phyloP scores from a whole-genome alignment of 2,113 vertebrate genomes.

The Casuarius casuarius region DNA sequence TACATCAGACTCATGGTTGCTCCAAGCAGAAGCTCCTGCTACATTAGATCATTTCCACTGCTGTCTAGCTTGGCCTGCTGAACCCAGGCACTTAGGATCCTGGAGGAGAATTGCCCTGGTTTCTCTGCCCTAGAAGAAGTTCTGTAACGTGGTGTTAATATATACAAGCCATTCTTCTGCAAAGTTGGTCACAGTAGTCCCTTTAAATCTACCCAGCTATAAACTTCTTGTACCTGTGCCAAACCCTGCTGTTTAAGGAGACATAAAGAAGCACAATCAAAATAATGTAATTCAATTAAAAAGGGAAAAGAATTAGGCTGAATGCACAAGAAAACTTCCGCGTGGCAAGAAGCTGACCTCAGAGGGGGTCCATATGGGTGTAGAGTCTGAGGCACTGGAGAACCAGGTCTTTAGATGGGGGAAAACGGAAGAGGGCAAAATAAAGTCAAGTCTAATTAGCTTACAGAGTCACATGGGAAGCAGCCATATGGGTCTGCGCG shows the following conservation, averaged over 20 bases:
- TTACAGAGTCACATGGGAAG: slow-evolving; percentile 43
- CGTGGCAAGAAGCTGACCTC: not conserved
- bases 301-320: not conserved
- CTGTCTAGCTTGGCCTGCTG: not conserved
- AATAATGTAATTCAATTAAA: slow-evolving; percentile 27
- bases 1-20: not conserved
- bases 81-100: not conserved
- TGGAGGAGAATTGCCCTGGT: not conserved
- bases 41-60: not conserved
- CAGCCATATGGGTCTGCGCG: slow-evolving; percentile 49
- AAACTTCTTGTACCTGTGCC: not conserved
- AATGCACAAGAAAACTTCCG: not conserved
- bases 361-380: not conserved
- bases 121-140: not conserved
- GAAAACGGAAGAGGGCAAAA: slow-evolving; percentile 31
- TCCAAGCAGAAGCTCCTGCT: not conserved
- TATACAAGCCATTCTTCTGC: not conserved
- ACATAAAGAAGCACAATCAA: not conserved
- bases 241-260: not conserved
- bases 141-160: not conserved
- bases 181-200: not conserved
- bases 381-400: not conserved
- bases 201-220: not conserved
- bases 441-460: slow-evolving; percentile 63
- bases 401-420: not conserved